Evolutionary conservation across 1,140 invertebrate genomes (phyloP), one percentile per base, ranked within the genome.

Genomic region (Penaeus chinensis): DNA sequence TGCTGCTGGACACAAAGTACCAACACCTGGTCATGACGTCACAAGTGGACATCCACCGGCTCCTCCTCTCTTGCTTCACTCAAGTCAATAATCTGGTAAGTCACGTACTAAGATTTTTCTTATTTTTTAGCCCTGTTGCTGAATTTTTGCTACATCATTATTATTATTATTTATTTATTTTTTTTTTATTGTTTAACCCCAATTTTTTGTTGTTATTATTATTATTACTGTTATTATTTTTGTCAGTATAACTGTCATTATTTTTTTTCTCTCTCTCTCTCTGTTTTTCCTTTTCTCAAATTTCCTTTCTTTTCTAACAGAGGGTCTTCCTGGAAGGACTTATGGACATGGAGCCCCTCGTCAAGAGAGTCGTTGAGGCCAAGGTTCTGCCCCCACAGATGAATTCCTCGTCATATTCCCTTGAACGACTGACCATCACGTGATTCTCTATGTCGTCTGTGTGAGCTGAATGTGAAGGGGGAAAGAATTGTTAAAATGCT

Each of bases 21-120:
- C 85, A 87, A n/a, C 85, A 87, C 65, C 66, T 87, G 66, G 69
- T 87, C 54, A 37, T 87, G 85, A 74, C 78, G 3, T 87, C 85
- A 20, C 65, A 87, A 47, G 78, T 87, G 13, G 69, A 32, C 60
- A 76, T 87, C 16, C 85, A 87, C 66, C 78, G 79, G 27, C 79
- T 82, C 27, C 69, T 87, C 19, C 85, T 87, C 63, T 87, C 85
- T 19, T 87, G 85, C 66, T 87, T 87, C 24, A 82, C 63, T 42
- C 85, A 82, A 54, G 60, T 82, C n/a, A 74, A 78, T 62, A 62
- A 62, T 66, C 54, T 87, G 79, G 85, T 87, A 42, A 65, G 85
- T 74, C 47, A 13, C 0, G 10, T 0, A 54, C 37, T 1, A 13
- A 2, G 54, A 54, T 54, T 11, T 54, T 13, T 54, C 16, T 54